Percentiles rank a stretch among this genome's conserved stretches.
Evolutionary conservation across 2,888 invertebrate genomes (phyloP).

Genomic region (Hoplodrina blanda): DNA sequence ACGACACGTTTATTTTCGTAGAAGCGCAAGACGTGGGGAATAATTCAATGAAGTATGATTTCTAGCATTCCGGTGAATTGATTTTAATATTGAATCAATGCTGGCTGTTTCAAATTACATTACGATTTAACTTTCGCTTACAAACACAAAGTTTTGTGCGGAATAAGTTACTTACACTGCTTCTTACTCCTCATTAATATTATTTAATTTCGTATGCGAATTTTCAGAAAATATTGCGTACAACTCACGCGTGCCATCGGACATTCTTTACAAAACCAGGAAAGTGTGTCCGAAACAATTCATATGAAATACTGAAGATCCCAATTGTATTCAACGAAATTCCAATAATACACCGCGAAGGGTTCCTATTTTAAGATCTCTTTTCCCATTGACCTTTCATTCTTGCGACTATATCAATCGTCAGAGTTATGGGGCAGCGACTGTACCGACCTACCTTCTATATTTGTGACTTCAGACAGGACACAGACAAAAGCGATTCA

Average conservation of each 20-base stretch:
- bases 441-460: constrained; percentile 30
- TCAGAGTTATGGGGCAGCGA: constrained; percentile 28
- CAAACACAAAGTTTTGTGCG: constrained; percentile 1
- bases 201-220: background rate
- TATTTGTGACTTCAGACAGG: constrained; percentile 42
- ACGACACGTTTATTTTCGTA: constrained; percentile 45
- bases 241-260: constrained; percentile 29
- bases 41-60: constrained; percentile 30
- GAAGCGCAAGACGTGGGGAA: constrained; percentile 31
- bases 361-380: constrained; percentile 61
- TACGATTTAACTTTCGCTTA: background rate
- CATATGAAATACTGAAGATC: constrained; percentile 53
- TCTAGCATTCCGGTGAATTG: constrained; percentile 13
- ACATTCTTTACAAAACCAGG: constrained; percentile 42
- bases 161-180: too few relatives aligned
- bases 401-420: constrained; percentile 56
- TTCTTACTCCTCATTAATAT: too few relatives aligned
- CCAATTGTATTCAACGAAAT: constrained; percentile 59
- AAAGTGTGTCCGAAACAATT: constrained; percentile 49
- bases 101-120: background rate
- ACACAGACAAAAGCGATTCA: constrained; percentile 43
- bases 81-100: constrained; percentile 14
- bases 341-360: constrained; percentile 58
- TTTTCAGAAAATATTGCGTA: constrained; percentile 42
- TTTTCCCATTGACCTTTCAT: constrained; percentile 59